Evolutionary conservation across 2,797 vertebrate species (phyloP), one percentile per base, ranked within the genome.

Genomic region (Urosaurus nigricauda): DNA sequence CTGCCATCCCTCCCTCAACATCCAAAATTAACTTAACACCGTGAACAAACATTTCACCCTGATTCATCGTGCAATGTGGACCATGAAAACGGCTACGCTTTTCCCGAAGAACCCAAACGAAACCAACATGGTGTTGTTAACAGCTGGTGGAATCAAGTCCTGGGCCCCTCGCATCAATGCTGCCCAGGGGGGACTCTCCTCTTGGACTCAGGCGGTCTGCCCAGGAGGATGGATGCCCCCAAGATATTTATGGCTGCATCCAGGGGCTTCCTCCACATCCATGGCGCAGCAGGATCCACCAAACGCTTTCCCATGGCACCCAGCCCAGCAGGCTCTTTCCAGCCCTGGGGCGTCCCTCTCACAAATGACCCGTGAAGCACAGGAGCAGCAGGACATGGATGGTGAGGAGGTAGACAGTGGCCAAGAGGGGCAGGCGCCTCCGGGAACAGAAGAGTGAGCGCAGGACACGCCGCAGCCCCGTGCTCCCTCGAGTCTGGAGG

Each of bases 351-450:
- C 32, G 12, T 40, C 29, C 47, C 79, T 68, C 84, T 98, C 96
- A 99, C 16, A 99, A 96, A 96, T 95, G 98, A 56, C 98, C 98
- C 0, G 98, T 98, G 92, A 99, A 94, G 92, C 98, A 99, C 16
- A 99, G 96, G 92, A 99, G 88, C 71, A 99, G 97, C 85, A 99
- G 96, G 32, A 97, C 93, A 2, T 99, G 99, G 91, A 99, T 92
- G 2, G 96, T 96, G 79, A 99, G 95, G 92, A 99, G 94, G 90
- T 99, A 99, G 37, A 96, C 12, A 29, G 97, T 95, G 71, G 97
- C 95, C 8, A 99, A 96, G 82, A 99, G 95, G 9, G 98, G 98
- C 14, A 98, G 97, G 37, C 96, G 98, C 87, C 98, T 97, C 16
- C 98, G 98, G 58, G 98, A 98, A 94, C 93, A 97, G 94, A 98